These are phyloP conservation scores for Crenuchus spilurus DNA, from an alignment of 2,797 vertebrate species.

Conservation along the genomic window DNA sequence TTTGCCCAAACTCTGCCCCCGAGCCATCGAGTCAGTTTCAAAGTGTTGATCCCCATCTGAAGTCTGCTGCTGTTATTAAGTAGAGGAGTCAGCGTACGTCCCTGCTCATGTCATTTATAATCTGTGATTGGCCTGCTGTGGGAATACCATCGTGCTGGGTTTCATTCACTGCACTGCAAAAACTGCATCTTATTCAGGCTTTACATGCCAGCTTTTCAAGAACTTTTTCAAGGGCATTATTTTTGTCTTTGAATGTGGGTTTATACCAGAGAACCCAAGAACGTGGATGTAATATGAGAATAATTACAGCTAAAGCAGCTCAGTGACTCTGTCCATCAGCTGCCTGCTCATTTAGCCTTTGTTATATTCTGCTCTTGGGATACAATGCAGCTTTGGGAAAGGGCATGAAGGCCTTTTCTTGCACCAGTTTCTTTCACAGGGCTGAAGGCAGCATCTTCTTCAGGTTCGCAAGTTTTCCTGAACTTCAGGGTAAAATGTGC, in stretches of 20 bases:
- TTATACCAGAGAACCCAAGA: not conserved
- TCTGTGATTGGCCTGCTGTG: constrained; percentile 52
- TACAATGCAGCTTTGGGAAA: not conserved
- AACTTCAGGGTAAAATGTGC: too few relatives aligned
- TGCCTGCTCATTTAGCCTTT: not conserved
- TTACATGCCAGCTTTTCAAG: constrained; percentile 19
- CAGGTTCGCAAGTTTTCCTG: too few relatives aligned
- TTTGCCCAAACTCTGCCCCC: constrained; percentile 70
- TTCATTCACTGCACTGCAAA: constrained; percentile 41
- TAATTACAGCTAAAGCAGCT: not conserved
- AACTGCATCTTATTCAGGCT: constrained; percentile 27
- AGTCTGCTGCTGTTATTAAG: constrained; percentile 84
- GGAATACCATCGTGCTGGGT: constrained; percentile 50
- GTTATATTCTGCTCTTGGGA: not conserved
- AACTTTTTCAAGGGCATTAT: constrained; percentile 16
- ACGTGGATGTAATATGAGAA: not conserved
- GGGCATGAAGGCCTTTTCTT: not conserved
- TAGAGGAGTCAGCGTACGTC: constrained; percentile 56
- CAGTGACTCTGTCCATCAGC: constrained; percentile 11
- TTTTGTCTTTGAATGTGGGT: constrained; percentile 20
- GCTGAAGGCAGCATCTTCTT: too few relatives aligned
- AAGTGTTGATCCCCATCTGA: constrained; percentile 87
- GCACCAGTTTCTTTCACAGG: too few relatives aligned
- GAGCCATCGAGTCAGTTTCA: constrained; percentile 85
- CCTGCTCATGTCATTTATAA: constrained; percentile 45